Evolutionary conservation across 2,888 invertebrate genomes (phyloP), one percentile per base, ranked within the genome.

Genomic region (Zygogramma bicolorata): DNA sequence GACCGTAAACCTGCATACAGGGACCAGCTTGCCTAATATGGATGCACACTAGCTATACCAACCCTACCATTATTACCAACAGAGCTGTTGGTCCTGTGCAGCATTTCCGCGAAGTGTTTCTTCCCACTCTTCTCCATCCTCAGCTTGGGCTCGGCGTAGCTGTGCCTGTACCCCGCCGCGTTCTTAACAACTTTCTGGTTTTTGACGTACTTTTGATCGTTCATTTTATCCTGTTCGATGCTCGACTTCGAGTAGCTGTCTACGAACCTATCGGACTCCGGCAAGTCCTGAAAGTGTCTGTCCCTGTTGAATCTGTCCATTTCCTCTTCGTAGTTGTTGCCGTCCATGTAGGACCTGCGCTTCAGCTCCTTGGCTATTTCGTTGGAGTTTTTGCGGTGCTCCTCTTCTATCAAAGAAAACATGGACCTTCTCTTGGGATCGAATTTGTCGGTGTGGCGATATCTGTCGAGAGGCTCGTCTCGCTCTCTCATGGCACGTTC

Each of bases 121-220:
- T 84, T 85, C 3, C 80, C 83, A 10, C 75, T 80, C 66, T 84
- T 84, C 20, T 83, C 83, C 42, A 84, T 83, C 73, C 84, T 88
- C 74, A 90, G 85, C 5, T 90, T 88, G 72, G 91, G 89, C 78
- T 92, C 92, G n/a, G 91, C 92, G 80, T 92, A 92, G 82, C 92
- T 92, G 81, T 92, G 92, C 65, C 92, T 88, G 73, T 87, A 87
- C 0, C 86, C 86, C 3, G 84, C 85, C 0, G 81, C 69, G 63
- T 79, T 81, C 22, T 81, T 81, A 20, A 76, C 77, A 3, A 74
- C 58, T 71, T 85, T 85, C 68, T 85, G 85, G 73, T 84, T 85
- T 66, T 85, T 86, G 0, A 81, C 67, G 62, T 83, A 84, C 59
- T 84, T 84, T 66, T 71, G 69, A 3, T 81, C 79, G 0, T 79